phyloP scores from a whole-genome alignment of 2,113 vertebrate genomes.

The Suricata suricatta region DNA sequence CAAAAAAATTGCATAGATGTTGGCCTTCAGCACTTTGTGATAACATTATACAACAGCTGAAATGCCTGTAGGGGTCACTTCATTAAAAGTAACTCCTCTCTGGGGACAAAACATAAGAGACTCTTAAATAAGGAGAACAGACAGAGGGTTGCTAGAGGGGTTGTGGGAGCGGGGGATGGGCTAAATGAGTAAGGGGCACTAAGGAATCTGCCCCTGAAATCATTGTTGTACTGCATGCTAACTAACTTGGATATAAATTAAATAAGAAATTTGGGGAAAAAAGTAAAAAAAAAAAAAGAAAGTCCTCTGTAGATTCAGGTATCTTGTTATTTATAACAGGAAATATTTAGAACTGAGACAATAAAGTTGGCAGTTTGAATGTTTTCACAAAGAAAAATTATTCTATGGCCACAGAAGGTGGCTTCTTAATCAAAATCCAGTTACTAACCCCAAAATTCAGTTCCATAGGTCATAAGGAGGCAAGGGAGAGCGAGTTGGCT shows the following conservation, averaged over 20 bases:
- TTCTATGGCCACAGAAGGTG: background rate
- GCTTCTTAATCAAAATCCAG: background rate
- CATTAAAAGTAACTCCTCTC: background rate
- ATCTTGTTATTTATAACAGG: background rate
- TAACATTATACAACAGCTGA: background rate
- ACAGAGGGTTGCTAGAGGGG: no score
- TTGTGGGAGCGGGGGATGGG: no score
- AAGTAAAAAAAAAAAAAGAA: background rate
- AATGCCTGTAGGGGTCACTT: background rate
- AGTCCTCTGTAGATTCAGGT: background rate
- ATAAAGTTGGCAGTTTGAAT: background rate
- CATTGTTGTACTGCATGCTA: no score
- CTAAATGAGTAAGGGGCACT: no score
- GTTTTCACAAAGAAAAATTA: conserved; percentile 5
- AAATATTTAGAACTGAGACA: background rate
- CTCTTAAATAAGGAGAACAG: no score
- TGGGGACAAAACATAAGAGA: background rate
- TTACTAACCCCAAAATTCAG: background rate
- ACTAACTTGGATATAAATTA: no score
- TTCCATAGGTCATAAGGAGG: background rate
- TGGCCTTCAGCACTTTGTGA: background rate
- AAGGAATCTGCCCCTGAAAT: no score
- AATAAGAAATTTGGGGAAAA: no score
- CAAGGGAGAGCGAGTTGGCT: background rate
- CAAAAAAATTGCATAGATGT: background rate